Conservation (phyloP, 2,888 invertebrate genomes). For the Entomobrya proxima region DNA sequence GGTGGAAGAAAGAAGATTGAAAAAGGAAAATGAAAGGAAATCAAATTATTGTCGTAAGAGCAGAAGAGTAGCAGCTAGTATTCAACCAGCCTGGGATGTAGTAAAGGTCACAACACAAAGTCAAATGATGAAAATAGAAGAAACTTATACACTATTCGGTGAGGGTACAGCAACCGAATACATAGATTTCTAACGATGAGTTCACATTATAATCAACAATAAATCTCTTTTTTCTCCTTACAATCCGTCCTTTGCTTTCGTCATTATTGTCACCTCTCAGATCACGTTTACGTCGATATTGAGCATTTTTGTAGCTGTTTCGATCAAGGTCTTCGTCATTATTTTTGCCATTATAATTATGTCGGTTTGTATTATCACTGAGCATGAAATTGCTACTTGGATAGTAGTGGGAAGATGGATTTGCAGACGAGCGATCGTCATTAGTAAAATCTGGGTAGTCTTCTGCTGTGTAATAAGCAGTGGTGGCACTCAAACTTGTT, state of each 20-base stretch:
- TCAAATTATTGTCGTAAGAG: too few species aligned
- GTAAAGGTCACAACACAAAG: not conserved
- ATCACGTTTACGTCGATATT: slow-evolving; percentile 30
- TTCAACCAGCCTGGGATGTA: not conserved
- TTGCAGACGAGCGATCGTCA: slow-evolving; percentile 25
- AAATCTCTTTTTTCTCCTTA: slow-evolving; percentile 21
- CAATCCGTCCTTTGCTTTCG: not conserved
- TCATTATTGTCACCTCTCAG: not conserved
- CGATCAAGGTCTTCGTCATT: slow-evolving; percentile 38
- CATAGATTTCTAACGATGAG: too few species aligned
- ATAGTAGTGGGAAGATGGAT: not conserved
- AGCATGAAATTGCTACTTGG: not conserved
- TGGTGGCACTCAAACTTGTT: not conserved
- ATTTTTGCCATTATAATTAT: too few species aligned
- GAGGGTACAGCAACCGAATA: too few species aligned
- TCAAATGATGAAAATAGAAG: not conserved
- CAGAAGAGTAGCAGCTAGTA: not conserved
- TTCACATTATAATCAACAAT: slow-evolving; percentile 22
- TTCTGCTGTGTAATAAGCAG: not conserved
- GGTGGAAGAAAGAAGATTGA: not conserved
- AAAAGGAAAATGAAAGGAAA: not conserved
- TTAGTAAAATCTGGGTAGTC: slow-evolving; percentile 60
- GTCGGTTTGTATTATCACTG: not conserved
- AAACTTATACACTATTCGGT: too few species aligned
- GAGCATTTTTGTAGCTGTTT: slow-evolving; percentile 38